Conservation (phyloP, 2,888 invertebrate genomes). For the Hydroisotoma schaefferi region DNA sequence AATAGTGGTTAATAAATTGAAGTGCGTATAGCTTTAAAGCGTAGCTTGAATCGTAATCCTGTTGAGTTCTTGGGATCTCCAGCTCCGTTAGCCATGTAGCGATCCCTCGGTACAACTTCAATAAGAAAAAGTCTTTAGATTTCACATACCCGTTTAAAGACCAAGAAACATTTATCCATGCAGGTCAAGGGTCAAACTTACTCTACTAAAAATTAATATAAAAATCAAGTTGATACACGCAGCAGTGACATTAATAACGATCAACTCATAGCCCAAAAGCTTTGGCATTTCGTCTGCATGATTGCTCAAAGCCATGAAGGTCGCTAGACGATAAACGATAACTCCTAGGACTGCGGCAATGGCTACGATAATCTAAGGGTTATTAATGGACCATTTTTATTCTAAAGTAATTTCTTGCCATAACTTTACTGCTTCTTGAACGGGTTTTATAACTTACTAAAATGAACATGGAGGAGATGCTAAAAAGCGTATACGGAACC, state of each 20-base stretch:
- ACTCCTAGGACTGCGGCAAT: constrained; percentile 86
- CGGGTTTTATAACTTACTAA: constrained; percentile 58
- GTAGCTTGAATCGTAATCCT: constrained; percentile 90
- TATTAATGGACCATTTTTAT: background rate
- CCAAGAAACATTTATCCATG: no score
- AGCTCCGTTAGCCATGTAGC: constrained; percentile 85
- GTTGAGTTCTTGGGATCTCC: constrained; percentile 81
- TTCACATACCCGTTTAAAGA: background rate
- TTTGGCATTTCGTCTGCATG: no score
- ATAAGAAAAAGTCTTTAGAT: background rate
- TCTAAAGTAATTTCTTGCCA: background rate
- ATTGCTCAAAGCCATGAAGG: constrained; percentile 68
- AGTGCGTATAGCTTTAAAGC: constrained; percentile 90
- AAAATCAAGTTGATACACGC: constrained; percentile 85
- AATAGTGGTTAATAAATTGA: constrained; percentile 95
- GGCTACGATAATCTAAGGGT: constrained; percentile 65
- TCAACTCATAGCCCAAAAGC: constrained; percentile 50
- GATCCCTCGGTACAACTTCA: constrained; percentile 22
- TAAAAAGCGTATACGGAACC: constrained; percentile 78
- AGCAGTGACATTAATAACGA: constrained; percentile 82
- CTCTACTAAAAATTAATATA: constrained; percentile 82
- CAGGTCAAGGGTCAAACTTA: constrained; percentile 54
- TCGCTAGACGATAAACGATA: constrained; percentile 85
- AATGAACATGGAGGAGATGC: constrained; percentile 77
- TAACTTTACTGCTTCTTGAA: no score